Conservation (phyloP, 2,113 vertebrate genomes). For the Anoura caudifer region DNA sequence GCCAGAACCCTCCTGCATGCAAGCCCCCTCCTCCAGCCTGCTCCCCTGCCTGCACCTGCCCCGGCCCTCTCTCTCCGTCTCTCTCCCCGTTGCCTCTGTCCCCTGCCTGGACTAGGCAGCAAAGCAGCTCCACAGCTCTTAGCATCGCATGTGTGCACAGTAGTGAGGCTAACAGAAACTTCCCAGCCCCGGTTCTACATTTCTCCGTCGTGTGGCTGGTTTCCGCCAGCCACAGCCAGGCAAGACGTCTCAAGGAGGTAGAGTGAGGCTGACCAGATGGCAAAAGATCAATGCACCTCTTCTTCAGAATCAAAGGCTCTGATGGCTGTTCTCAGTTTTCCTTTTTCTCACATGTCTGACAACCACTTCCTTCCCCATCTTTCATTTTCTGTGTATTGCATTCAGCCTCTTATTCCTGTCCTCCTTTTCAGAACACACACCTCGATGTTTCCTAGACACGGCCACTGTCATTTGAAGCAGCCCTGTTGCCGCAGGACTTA, state of each 20-base stretch:
- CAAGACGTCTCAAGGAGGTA: fast-evolving
- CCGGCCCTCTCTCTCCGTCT: neutral
- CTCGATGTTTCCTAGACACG: neutral
- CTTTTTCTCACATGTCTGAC: neutral
- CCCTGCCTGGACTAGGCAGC: neutral
- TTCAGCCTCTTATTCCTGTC: neutral
- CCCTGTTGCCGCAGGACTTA: neutral
- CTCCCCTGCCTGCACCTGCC: neutral
- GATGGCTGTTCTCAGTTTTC: neutral
- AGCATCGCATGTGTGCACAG: neutral
- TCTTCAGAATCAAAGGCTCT: neutral
- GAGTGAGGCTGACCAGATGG: neutral
- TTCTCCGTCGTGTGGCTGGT: neutral
- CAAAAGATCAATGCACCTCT: neutral
- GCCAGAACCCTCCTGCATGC: neutral
- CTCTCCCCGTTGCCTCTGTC: neutral
- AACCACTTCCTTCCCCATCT: neutral
- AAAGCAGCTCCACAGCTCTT: neutral
- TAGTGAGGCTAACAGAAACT: neutral
- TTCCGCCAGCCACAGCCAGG: neutral
- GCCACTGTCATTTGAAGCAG: neutral
- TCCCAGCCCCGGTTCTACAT: neutral
- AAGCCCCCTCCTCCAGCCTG: fast-evolving
- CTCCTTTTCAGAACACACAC: neutral
- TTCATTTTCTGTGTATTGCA: neutral